phyloP scores from a whole-genome alignment of 2,113 vertebrate genomes.

The Nibea albiflora region DNA sequence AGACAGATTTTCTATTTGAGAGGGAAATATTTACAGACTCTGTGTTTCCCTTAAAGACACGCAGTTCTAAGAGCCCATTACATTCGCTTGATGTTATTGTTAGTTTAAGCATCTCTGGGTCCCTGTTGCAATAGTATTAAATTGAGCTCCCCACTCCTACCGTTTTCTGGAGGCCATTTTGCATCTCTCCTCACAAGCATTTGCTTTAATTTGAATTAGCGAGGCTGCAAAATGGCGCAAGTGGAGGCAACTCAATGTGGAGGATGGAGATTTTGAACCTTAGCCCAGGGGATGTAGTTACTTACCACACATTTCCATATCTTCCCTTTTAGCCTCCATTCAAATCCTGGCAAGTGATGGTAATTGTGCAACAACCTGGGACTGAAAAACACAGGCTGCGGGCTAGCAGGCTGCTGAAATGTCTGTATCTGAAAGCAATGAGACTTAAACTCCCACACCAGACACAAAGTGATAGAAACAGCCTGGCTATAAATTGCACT shows the following conservation, averaged over 20 bases:
- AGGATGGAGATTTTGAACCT: constrained; percentile 50
- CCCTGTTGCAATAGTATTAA: constrained; percentile 14
- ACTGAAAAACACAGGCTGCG: constrained; percentile 51
- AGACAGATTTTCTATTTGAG: constrained; percentile 27
- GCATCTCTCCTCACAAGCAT: constrained; percentile 25
- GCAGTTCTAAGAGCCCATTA: constrained; percentile 35
- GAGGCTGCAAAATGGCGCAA: constrained; percentile 38
- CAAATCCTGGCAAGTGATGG: constrained; percentile 57
- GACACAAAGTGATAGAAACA: constrained; percentile 52
- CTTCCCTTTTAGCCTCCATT: constrained; percentile 58
- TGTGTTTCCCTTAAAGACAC: constrained; percentile 21
- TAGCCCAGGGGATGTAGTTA: constrained; percentile 59
- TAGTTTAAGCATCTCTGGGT: constrained; percentile 50
- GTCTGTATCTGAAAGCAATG: constrained; percentile 52
- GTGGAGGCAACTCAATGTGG: constrained; percentile 36
- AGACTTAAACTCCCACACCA: constrained; percentile 63
- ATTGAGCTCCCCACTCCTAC: constrained; percentile 29
- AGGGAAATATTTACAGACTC: constrained; percentile 24
- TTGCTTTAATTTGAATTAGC: constrained; percentile 43
- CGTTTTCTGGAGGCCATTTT: constrained; percentile 57
- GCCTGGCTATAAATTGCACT: constrained; percentile 50
- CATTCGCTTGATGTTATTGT: constrained; percentile 43
- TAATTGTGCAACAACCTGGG: constrained; percentile 63
- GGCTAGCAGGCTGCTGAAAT: constrained; percentile 58
- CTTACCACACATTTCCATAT: constrained; percentile 65